A percentile compares a stretch with the other conserved stretches of the same genome.
These are phyloP conservation scores for Sipha maydis DNA, from an alignment of 2,888 invertebrate genomes.

Conservation along the genomic window DNA sequence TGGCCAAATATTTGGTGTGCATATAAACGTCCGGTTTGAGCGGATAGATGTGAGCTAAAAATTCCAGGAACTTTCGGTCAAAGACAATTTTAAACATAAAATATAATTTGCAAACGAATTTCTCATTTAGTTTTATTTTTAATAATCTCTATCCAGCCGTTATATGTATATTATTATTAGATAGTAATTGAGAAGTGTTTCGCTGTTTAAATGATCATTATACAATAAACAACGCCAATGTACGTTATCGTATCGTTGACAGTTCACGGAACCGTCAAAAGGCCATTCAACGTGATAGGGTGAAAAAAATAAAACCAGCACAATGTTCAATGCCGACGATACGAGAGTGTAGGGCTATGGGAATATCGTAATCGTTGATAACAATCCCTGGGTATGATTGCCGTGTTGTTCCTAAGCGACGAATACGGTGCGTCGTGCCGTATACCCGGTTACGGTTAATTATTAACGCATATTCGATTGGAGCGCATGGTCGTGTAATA, in stretches of 20 bases:
- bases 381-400: not conserved
- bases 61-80: not conserved
- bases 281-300: not conserved
- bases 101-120: no score
- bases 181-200: no score
- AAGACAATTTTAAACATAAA: not conserved
- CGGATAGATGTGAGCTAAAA: constrained; percentile 4
- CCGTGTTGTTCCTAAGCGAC: not conserved
- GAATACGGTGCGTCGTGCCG: not conserved
- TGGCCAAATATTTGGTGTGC: constrained; percentile 8
- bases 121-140: no score
- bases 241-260: not conserved
- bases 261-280: not conserved
- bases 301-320: not conserved
- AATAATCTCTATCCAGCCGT: no score
- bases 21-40: constrained; percentile 20
- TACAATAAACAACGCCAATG: not conserved
- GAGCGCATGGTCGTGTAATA: not conserved
- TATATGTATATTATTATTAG: no score
- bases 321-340: not conserved
- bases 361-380: not conserved
- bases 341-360: not conserved
- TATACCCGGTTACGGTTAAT: constrained; percentile 1
- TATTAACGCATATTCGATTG: constrained; percentile 16
- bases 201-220: not conserved